Evolutionary conservation across 2,797 vertebrate genomes (phyloP).

Genomic region (Nasua narica): DNA sequence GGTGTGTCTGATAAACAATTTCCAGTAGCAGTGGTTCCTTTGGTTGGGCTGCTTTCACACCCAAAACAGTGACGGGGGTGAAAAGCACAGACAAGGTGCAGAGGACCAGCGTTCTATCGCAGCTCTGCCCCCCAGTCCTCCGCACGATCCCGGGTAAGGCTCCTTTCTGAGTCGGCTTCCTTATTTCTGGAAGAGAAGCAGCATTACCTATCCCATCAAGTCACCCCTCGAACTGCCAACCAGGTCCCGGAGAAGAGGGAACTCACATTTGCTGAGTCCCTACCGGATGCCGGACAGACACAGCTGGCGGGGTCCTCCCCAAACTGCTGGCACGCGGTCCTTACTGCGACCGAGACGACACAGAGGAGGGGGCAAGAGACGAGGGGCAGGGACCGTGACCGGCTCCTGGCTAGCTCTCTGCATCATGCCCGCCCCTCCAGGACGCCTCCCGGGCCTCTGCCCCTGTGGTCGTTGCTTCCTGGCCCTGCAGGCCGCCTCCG

Average conservation of each 20-base stretch:
- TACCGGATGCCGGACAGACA: no score
- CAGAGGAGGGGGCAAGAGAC: accelerated
- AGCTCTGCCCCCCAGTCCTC: not conserved
- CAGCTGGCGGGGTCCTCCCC: accelerated
- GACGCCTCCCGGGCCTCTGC: not conserved
- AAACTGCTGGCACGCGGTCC: not conserved
- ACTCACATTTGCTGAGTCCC: not conserved
- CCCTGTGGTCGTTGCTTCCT: not conserved
- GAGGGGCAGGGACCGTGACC: accelerated
- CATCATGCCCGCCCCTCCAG: no score
- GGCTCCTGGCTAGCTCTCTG: not conserved
- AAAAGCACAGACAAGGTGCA: not conserved
- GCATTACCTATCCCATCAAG: not conserved
- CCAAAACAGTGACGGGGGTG: not conserved
- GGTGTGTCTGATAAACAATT: not conserved
- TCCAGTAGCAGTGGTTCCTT: not conserved
- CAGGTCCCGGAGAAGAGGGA: not conserved
- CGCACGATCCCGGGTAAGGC: accelerated
- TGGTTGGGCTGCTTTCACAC: accelerated
- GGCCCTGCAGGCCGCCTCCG: not conserved
- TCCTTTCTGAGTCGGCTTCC: not conserved
- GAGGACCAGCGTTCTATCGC: accelerated
- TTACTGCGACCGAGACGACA: accelerated
- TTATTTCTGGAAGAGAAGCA: not conserved
- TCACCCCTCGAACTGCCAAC: not conserved